phyloP scores from a whole-genome alignment of 2,888 invertebrate species.

The Luperina nickerlii region DNA sequence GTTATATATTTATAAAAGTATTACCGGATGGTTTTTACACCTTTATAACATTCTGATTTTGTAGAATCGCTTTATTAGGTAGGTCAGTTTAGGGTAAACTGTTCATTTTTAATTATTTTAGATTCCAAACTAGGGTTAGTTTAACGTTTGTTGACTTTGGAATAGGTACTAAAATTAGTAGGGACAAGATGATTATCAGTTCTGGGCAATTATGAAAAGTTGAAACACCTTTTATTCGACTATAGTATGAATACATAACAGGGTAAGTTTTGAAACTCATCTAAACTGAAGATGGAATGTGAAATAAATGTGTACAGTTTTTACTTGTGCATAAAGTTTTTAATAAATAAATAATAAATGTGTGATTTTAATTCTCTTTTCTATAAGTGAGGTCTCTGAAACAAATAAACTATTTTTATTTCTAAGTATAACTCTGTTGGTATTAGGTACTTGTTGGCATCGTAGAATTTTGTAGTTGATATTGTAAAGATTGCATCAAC shows the following conservation, averaged over 20 bases:
- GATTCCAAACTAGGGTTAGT: background rate
- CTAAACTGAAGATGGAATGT: background rate
- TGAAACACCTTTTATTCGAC: background rate
- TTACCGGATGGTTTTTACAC: slow-evolving; percentile 31
- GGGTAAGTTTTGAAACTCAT: background rate
- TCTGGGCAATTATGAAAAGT: background rate
- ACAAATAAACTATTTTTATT: background rate
- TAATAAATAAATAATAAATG: background rate
- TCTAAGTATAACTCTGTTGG: background rate
- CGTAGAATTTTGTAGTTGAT: background rate
- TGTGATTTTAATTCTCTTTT: background rate
- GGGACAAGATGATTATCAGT: background rate
- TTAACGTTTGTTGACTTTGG: background rate
- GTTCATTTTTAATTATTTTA: slow-evolving; percentile 17
- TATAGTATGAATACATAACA: background rate
- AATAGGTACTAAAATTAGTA: background rate
- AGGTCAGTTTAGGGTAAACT: slow-evolving; percentile 13
- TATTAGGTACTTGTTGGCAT: background rate
- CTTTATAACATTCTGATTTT: slow-evolving; percentile 31
- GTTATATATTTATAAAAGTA: slow-evolving; percentile 56
- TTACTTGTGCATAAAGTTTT: too few species aligned
- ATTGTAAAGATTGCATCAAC: too few species aligned
- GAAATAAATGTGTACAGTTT: too few species aligned
- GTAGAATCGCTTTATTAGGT: slow-evolving; percentile 12
- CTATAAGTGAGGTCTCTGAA: background rate